phyloP scores from a whole-genome alignment of 2,797 vertebrate genomes.

The Sebastes wilsoni region DNA sequence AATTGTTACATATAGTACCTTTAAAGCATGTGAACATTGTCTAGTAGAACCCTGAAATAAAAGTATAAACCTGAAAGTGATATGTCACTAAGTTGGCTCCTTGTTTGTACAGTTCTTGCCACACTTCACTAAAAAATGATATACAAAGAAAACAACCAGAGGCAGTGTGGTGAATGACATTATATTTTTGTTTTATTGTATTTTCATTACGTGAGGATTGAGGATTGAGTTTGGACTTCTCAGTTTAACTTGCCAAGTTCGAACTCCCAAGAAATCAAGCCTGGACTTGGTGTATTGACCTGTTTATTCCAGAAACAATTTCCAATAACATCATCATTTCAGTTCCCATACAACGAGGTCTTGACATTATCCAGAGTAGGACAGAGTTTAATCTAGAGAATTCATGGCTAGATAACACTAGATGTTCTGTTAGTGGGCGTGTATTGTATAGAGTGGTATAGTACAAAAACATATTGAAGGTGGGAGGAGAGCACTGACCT shows the following conservation, averaged over 20 bases:
- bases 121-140: background rate
- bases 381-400: background rate
- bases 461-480: background rate
- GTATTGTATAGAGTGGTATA: background rate
- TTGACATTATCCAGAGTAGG: background rate
- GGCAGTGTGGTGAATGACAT: background rate
- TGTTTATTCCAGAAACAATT: background rate
- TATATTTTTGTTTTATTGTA: background rate
- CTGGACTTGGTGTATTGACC: background rate
- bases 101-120: background rate
- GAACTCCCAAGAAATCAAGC: background rate
- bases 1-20: too few species aligned
- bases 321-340: background rate
- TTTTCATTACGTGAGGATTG: background rate
- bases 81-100: too few species aligned
- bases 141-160: too few species aligned
- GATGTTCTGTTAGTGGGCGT: background rate
- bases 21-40: too few species aligned
- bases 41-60: too few species aligned
- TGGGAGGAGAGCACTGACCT: background rate
- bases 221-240: background rate
- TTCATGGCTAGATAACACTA: background rate
- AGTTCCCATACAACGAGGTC: background rate
- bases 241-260: background rate
- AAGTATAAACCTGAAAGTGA: too few species aligned